Percentiles rank a stretch among this genome's conserved stretches.
These are phyloP conservation scores for Euwallacea similis DNA, from an alignment of 1,140 invertebrate genomes.

Conservation along the genomic window DNA sequence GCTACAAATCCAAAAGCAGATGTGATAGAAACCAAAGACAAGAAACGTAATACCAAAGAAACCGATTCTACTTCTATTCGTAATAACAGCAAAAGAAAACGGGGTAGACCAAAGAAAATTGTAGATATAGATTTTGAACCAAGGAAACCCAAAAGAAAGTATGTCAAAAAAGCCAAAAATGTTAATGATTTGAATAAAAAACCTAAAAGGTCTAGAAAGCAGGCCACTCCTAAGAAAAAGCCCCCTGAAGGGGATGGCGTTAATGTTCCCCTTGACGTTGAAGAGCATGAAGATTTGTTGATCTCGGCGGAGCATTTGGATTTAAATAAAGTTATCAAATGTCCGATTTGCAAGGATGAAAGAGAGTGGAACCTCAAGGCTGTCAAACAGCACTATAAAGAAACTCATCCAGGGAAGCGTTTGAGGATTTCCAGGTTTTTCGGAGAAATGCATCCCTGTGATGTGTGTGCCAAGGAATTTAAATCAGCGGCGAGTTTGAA, in stretches of 20 bases:
- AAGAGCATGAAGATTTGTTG: constrained; percentile 28
- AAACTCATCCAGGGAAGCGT: constrained; percentile 41
- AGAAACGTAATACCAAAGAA: constrained; percentile 25
- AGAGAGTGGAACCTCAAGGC: constrained; percentile 37
- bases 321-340: constrained; percentile 34
- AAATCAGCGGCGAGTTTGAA: constrained; percentile 40
- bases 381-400: constrained; percentile 42
- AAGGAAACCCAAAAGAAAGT: constrained; percentile 19
- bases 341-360: constrained; percentile 42
- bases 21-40: constrained; percentile 3
- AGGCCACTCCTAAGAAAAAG: constrained; percentile 25
- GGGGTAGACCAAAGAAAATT: constrained; percentile 39
- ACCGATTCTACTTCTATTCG: background rate
- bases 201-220: constrained; percentile 18
- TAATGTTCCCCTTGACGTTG: constrained; percentile 12
- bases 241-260: constrained; percentile 12
- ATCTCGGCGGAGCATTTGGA: constrained; percentile 30
- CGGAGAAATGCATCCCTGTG: constrained; percentile 66
- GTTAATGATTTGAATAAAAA: constrained; percentile 1
- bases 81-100: constrained; percentile 31
- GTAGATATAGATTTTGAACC: constrained; percentile 9
- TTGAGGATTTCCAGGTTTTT: constrained; percentile 40
- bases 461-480: constrained; percentile 66
- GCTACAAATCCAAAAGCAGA: background rate
- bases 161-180: constrained; percentile 9